phyloP scores from a whole-genome alignment of 2,888 invertebrate genomes.

The Callyntrura guangdongensis region DNA sequence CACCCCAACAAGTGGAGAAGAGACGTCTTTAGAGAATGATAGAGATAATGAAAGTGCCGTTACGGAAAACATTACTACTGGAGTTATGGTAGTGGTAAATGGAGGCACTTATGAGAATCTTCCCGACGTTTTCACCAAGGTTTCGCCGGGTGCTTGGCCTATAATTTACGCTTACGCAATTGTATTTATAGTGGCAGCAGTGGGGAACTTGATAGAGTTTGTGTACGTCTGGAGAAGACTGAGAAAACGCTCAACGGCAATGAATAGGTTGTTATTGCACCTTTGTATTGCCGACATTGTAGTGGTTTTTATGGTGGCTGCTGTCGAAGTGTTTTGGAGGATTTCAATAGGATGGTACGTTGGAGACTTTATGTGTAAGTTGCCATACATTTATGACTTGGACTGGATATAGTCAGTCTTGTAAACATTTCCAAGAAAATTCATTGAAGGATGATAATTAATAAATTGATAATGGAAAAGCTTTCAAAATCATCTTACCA shows the following conservation, averaged over 20 bases:
- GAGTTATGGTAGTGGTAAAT: not conserved
- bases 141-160: slow-evolving; percentile 76
- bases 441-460: no score
- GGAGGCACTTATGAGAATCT: not conserved
- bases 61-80: not conserved
- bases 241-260: slow-evolving; percentile 75
- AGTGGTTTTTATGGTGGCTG: slow-evolving; percentile 78
- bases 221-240: slow-evolving; percentile 76
- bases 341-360: slow-evolving; percentile 82
- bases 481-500: no score
- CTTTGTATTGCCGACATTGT: slow-evolving; percentile 81
- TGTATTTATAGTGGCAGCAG: slow-evolving; percentile 79
- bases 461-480: no score
- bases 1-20: not conserved
- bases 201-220: slow-evolving; percentile 81
- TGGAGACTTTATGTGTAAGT: slow-evolving; percentile 81
- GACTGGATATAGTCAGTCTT: not conserved
- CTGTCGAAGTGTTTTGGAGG: slow-evolving; percentile 80
- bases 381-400: not conserved
- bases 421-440: no score
- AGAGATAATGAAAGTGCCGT: not conserved
- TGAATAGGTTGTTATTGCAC: slow-evolving; percentile 82
- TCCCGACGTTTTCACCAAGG: slow-evolving; percentile 72
- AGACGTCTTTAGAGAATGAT: not conserved
- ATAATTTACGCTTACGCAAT: slow-evolving; percentile 76